Conservation (phyloP, 2,888 invertebrate genomes). For the Dendrolimus houi region DNA sequence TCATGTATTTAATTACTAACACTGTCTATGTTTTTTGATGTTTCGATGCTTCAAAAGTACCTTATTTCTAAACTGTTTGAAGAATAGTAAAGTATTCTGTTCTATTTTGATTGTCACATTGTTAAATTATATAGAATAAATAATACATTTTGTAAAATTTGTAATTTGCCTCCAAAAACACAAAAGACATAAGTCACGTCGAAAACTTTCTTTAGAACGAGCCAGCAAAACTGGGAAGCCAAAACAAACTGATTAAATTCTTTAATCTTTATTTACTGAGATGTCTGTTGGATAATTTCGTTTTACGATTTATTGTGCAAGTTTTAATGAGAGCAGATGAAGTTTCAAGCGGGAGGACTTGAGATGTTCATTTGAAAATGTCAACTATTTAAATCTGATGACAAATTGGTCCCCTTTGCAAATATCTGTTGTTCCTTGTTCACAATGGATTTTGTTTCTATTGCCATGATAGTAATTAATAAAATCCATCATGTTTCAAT, state of each 20-base stretch:
- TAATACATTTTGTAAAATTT: background rate
- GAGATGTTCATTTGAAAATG: slow-evolving; percentile 11
- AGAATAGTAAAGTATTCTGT: no score
- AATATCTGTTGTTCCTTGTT: background rate
- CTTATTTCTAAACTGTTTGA: no score
- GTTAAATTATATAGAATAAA: no score
- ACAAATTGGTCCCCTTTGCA: background rate
- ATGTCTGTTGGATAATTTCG: slow-evolving; percentile 55
- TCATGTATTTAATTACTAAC: background rate
- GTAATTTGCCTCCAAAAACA: slow-evolving; percentile 27
- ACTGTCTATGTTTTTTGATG: no score
- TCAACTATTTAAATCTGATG: slow-evolving; percentile 9
- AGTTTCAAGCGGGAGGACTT: slow-evolving; percentile 22
- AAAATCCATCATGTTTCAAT: slow-evolving; percentile 2
- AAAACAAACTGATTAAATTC: slow-evolving; percentile 64
- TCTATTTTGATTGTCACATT: no score
- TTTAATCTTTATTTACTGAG: slow-evolving; percentile 69
- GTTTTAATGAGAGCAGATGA: slow-evolving; percentile 50
- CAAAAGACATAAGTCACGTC: slow-evolving; percentile 60
- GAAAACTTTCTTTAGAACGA: slow-evolving; percentile 55
- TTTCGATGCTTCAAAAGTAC: no score
- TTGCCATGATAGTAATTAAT: background rate
- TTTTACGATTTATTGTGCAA: slow-evolving; percentile 58
- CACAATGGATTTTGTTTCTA: no score
- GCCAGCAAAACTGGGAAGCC: slow-evolving; percentile 26